These are phyloP conservation scores for Dasysyrphus albostriatus DNA, from an alignment of 2,888 invertebrate species.

Conservation along the genomic window DNA sequence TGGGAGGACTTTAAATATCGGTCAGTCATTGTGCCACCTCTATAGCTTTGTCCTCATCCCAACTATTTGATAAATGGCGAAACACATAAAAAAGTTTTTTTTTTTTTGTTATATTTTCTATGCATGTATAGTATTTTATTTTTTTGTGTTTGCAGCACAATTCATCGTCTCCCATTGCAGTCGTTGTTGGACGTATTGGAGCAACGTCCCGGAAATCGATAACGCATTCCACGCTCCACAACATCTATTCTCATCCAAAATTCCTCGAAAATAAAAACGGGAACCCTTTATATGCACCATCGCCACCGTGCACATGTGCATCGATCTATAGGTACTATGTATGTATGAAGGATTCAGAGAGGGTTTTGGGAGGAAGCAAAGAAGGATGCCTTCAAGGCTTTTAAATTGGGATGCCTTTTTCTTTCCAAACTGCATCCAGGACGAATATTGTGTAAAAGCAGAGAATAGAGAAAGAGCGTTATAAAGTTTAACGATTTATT, in stretches of 20 bases:
- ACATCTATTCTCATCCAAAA: conserved; percentile 71
- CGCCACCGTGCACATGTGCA: conserved; percentile 15
- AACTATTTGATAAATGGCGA: conserved; percentile 64
- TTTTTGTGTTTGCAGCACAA: conserved; percentile 38
- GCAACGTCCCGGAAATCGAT: conserved; percentile 63
- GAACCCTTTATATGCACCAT: conserved; percentile 38
- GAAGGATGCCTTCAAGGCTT: conserved; percentile 10
- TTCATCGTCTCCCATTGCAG: conserved; percentile 41
- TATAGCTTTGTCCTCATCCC: conserved; percentile 38
- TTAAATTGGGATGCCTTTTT: conserved; percentile 37
- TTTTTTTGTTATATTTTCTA: neutral
- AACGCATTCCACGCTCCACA: conserved; percentile 72
- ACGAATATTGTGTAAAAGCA: conserved; percentile 51
- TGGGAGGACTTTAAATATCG: conserved; percentile 68
- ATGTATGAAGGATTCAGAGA: neutral
- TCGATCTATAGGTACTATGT: conserved; percentile 5
- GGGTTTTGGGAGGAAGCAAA: neutral
- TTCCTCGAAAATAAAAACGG: conserved; percentile 56
- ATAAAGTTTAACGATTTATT: conserved; percentile 75
- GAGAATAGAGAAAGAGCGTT: conserved; percentile 57
- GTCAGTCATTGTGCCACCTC: conserved; percentile 61
- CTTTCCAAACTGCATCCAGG: conserved; percentile 44
- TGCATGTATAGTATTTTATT: neutral
- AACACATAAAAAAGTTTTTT: conserved; percentile 56
- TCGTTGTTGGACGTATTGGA: conserved; percentile 19